Evolutionary conservation across 2,797 vertebrate species (phyloP).

Genomic region (Coilia nasus): DNA sequence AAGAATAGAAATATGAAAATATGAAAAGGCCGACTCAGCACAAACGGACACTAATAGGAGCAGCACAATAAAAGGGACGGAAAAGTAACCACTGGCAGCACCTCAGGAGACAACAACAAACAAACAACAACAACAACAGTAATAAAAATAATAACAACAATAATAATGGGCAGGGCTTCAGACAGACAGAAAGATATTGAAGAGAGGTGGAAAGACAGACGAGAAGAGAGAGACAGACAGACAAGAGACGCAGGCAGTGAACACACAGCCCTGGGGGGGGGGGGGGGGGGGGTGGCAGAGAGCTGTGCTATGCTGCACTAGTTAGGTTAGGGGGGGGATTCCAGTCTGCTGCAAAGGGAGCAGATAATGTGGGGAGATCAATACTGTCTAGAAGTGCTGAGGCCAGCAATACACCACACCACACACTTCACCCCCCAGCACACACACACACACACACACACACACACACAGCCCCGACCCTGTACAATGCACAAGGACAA

Average conservation of each 20-base stretch:
- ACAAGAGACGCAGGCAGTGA: not conserved
- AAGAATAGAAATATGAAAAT: not conserved
- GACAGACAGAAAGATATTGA: no score
- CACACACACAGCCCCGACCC: not conserved
- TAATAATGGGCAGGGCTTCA: no score
- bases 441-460: not conserved
- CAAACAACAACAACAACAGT: not conserved
- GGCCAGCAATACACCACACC: conserved; percentile 60
- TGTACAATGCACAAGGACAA: not conserved
- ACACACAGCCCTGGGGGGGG: not conserved
- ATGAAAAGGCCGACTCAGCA: not conserved
- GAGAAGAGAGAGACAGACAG: not conserved
- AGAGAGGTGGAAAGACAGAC: not conserved
- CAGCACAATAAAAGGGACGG: not conserved
- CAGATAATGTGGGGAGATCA: conserved; percentile 78
- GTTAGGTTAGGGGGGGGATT: no score
- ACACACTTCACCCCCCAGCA: conserved; percentile 57
- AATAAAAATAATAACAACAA: no score
- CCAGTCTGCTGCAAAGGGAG: conserved; percentile 61
- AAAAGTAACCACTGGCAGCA: not conserved
- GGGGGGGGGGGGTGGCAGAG: not conserved
- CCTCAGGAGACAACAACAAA: not conserved
- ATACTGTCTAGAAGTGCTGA: conserved; percentile 78
- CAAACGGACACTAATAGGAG: not conserved
- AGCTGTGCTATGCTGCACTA: not conserved